Base-by-base conservation (phyloP, 2,797 vertebrate genomes). In the Sitta carolinensis region DNA sequence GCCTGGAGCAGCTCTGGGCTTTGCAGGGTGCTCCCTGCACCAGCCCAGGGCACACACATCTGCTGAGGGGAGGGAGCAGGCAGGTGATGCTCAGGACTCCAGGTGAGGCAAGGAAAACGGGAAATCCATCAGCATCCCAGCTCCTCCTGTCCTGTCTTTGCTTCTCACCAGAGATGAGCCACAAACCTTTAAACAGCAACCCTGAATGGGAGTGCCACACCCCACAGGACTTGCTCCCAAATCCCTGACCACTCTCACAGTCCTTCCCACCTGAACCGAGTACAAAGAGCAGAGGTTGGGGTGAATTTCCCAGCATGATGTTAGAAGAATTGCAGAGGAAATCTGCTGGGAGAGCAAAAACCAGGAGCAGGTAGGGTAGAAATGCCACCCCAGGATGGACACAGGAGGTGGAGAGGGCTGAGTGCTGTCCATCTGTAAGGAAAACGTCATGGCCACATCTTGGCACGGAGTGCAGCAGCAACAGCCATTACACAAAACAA, bases 181-280 rank as follows among this genome's bases (percentile, higher is more conserved):
- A 26, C 26, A 25, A 80, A 16, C 5, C 68, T 68, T 58, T 30
- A 34, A 57, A 17, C 6, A 69, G 8, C 30, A 51, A 1, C 51
- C 38, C 69, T 58, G 58, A 70, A 38, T 2, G 50, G 74, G 34
- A 68, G n/a, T 7, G 16, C 18, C 59, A 69, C 0, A 1, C 52
- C 34, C 68, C 68, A 55, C 8, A 11, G 75, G 14, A 64, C 7
- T 47, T 81, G 43, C 16, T 73, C 78, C 68, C 26, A 54, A 5
- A 3, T 26, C 72, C 48, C 47, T 38, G 42, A 25, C 36, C 2
- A 0, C 42, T 36, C 48, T 19, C 7, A 0, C 2, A 15, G 30
- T 5, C 16, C 27, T 72, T 89, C 81, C 74, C 32, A 30, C 26
- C 3, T 1, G 58, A 42, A 42, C 19, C 16, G 14, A 23, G 2